Conservation (phyloP, 1,140 invertebrate species). For the Magallana ariakensis region DNA sequence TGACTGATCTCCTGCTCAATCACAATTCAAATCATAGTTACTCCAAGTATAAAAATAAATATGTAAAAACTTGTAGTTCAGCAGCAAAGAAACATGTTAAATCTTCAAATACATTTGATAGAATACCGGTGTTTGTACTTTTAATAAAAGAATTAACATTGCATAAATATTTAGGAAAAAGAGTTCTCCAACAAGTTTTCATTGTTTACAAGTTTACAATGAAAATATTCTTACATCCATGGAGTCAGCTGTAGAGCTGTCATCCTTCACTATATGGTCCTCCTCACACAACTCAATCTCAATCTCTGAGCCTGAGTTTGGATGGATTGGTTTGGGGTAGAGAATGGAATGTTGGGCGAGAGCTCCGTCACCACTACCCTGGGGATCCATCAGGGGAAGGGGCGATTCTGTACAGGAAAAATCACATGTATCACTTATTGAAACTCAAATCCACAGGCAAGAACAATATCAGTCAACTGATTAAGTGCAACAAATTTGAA, state of each 20-base stretch:
- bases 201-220: not conserved
- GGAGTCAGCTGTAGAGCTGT: slow-evolving; percentile 59
- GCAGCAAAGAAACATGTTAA: too few relatives aligned
- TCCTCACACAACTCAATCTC: slow-evolving; percentile 65
- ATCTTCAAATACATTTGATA: too few relatives aligned
- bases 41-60: slow-evolving; percentile 53
- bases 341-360: slow-evolving; percentile 56
- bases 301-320: slow-evolving; percentile 61
- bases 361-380: slow-evolving; percentile 42
- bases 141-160: too few relatives aligned
- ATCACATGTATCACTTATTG: not conserved
- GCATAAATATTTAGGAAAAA: too few relatives aligned
- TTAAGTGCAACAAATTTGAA: too few relatives aligned
- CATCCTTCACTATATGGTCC: slow-evolving; percentile 55
- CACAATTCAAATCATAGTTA: not conserved
- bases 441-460: not conserved
- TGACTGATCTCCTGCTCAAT: slow-evolving; percentile 79
- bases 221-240: slow-evolving; percentile 57
- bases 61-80: not conserved
- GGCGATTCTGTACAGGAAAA: slow-evolving; percentile 50
- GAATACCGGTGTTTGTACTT: too few relatives aligned
- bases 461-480: too few relatives aligned
- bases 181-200: too few relatives aligned
- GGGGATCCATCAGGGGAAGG: slow-evolving; percentile 52
- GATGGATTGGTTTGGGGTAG: slow-evolving; percentile 64